Evolutionary conservation across 2,113 vertebrate genomes (phyloP), one percentile per base, ranked within the genome.

Genomic region (Otocyon megalotis): DNA sequence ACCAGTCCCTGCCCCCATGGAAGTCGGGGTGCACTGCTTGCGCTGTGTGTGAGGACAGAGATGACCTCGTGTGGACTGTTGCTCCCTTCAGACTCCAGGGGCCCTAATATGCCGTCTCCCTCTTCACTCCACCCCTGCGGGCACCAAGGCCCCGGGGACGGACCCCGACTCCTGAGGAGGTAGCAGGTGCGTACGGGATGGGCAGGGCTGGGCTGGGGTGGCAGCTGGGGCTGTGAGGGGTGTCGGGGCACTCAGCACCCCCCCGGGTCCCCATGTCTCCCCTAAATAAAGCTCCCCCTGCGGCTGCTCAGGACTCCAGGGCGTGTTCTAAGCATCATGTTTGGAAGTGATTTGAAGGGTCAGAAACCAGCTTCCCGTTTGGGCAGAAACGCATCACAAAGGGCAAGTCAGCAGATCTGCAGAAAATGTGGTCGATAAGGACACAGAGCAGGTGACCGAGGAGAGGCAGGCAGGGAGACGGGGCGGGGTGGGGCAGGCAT

Each of bases 1-100:
- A 0, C 1, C 17, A 0, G 0, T 43, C 26, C 5, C 0, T 0
- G 0, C n/a, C 14, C 35, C 16, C 2, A 0, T 0, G 22, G 32
- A 4, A 12, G 2, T 14, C 28, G 3, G 20, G 28, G 15, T 3
- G 37, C 5, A 24, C 54, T 1, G 0, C 0, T 37, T 1, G 0
- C 0, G 15, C 50, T 1, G 1, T 48, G 20, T 2, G 0, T 56
- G 74, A 28, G 16, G 11, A 20, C 20, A 35, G 4, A 28, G 35
- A 2, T 4, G 7, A 5, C 15, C 11, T 20, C 9, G 3, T 0
- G 0, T 1, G 16, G 77, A 32, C 56, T 6, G 24, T 1, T 14
- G 1, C 24, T 81, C 32, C 22, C 15, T 69, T 8, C 10, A 58
- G 35, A 13, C 9, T 30, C 81, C 24, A 14, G 71, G 87, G 32